A percentile compares a stretch with the other conserved stretches of the same genome.
Evolutionary conservation across 2,888 invertebrate genomes (phyloP).

Genomic region (Philaethria dido): DNA sequence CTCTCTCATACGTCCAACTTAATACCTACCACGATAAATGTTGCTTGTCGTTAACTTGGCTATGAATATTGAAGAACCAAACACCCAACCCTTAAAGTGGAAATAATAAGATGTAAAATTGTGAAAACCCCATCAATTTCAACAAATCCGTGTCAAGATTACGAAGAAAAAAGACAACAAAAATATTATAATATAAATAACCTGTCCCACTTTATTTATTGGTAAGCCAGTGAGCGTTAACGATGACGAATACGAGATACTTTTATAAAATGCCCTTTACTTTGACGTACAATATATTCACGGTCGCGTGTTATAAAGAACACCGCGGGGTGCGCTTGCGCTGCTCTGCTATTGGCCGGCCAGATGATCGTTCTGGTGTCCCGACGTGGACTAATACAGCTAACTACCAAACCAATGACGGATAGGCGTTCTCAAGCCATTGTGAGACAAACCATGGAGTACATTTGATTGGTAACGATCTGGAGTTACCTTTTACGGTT

Average conservation of each 20-base stretch:
- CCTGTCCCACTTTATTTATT: constrained; percentile 76
- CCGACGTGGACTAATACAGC: constrained; percentile 75
- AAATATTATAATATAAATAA: constrained; percentile 60
- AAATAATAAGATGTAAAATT: constrained; percentile 58
- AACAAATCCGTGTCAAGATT: constrained; percentile 77
- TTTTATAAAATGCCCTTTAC: constrained; percentile 76
- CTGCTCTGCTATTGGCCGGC: constrained; percentile 70
- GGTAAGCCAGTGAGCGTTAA: constrained; percentile 61
- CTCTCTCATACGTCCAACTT: constrained; percentile 43
- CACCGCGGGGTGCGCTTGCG: constrained; percentile 77
- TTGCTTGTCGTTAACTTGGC: constrained; percentile 48
- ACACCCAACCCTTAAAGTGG: constrained; percentile 41
- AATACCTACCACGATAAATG: constrained; percentile 44
- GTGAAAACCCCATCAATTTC: constrained; percentile 67
- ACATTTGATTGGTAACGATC: constrained; percentile 14
- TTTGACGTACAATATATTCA: constrained; percentile 79
- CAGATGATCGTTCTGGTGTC: constrained; percentile 63
- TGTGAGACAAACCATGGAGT: constrained; percentile 50
- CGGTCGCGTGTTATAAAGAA: constrained; percentile 74
- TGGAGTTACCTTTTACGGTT: constrained; percentile 1
- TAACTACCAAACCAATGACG: constrained; percentile 74
- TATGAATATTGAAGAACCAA: constrained; percentile 68
- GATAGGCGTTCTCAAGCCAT: constrained; percentile 78
- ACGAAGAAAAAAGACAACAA: background rate
- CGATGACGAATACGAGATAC: constrained; percentile 82